Evolutionary conservation across 2,888 invertebrate species (phyloP), one percentile per base, ranked within the genome.

Genomic region (Latrodectus elegans): DNA sequence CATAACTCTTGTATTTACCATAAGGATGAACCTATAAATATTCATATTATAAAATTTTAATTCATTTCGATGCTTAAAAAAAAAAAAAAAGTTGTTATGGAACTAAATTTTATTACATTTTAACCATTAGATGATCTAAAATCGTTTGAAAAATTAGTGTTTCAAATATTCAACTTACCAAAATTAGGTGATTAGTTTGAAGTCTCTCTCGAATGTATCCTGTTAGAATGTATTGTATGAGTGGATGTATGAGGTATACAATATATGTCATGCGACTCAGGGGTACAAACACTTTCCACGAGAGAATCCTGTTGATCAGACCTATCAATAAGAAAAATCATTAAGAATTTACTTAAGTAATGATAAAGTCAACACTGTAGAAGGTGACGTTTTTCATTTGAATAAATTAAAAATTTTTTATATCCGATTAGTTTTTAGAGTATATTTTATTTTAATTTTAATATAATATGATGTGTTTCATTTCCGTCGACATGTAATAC

Each of bases 231-330:
- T 84, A 84, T n/a, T 88, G 88, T 52, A 88, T 85, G 49, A 88
- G 81, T 4, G 88, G 88, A n/a, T 88, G 88, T 26, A 88, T 82
- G 60, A 99, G 94, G 93, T 98, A 99, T 60, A 97, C 96, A 92
- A 97, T 97, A 93, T 97, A 99, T 3, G 98, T 97, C 89, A 98
- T 94, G 81, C 97, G 94, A 91, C 97, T 97, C 80, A 99, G 93
- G 0, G 98, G 98, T 91, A 97, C 94, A 90, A 97, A 94, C 0
- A 96, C 95, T 82, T 95, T 95, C 93, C 96, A 96, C 0, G 96
- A 96, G 67, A 99, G 94, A 75, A 97, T 93, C 0, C 94, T 94
- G 93, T 97, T 96, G 79, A 97, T 93, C 73, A 96, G 94, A 26
- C 96, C 96, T 88, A 52, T 51, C 60, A 15, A 11, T 10, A 76